phyloP scores from a whole-genome alignment of 2,113 vertebrate species.

The Podarcis muralis region DNA sequence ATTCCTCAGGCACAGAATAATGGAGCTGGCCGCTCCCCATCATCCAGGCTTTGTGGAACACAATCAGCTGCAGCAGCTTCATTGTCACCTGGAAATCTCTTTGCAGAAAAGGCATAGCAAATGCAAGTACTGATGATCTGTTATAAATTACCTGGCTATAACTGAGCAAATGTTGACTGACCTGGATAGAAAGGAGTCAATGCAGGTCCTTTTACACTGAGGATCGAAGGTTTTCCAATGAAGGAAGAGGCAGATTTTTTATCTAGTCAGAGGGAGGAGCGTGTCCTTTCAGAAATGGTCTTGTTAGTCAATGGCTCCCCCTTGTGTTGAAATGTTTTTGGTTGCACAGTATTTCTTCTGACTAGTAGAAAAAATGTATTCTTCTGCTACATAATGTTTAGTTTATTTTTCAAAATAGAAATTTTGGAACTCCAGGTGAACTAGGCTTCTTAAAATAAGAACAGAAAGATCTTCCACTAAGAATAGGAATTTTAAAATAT shows the following conservation, averaged over 20 bases:
- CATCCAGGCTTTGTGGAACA: neutral
- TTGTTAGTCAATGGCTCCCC: constrained; percentile 3
- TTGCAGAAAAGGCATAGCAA: constrained; percentile 49
- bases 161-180: neutral
- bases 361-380: neutral
- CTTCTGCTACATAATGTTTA: neutral
- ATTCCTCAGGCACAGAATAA: constrained; percentile 5
- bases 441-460: neutral
- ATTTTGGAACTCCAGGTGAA: neutral
- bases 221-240: neutral
- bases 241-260: neutral
- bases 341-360: neutral
- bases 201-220: neutral
- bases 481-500: neutral
- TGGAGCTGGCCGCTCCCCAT: constrained; percentile 9
- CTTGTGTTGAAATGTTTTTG: neutral
- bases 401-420: neutral
- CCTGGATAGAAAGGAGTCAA: neutral
- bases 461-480: neutral
- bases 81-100: neutral
- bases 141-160: neutral
- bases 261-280: neutral
- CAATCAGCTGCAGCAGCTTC: neutral
- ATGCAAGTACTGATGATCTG: neutral
- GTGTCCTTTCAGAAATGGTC: neutral